Evolutionary conservation across 1,140 invertebrate species (phyloP), one percentile per base, ranked within the genome.

Genomic region (Drosophila rufa): DNA sequence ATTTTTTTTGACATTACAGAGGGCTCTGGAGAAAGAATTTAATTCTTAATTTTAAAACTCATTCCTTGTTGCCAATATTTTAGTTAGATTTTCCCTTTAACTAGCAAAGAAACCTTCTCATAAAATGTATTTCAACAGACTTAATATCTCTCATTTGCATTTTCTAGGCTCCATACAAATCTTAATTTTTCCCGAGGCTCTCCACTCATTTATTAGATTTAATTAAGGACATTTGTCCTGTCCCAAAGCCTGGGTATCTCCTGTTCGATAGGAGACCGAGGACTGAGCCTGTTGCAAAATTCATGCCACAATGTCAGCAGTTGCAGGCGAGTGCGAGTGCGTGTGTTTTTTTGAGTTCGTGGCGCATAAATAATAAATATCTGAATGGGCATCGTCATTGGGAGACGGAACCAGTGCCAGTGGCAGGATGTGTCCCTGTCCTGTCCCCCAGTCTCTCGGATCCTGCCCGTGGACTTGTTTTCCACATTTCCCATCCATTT

Each of bases 201-300:
- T 11, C 11, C 3, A 11, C 8, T 19, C 17, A 51, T 33, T 53
- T 36, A 36, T 11, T 38, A 0, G 3, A 9, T 11, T 55, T 38
- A 55, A 55, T 55, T 22, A 22, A 15, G 12, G 6, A 19, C 12
- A 36, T 22, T 19, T 36, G 11, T 6, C 14, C 27, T 6, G 5
- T 30, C 6, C 7, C 27, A 6, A 30, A 6, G 27, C 5, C 30
- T 9, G 14, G 15, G 42, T 62, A 66, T 36, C 30, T n/a, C 19
- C 14, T 45, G 36, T 65, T 71, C 59, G 51, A 62, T 74, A 5
- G 6, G 12, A 4, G 19, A 3, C 36, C 33, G 25, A 38, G 25
- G 25, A 25, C 45, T 65, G 4, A 27, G 75, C 69, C 78, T 80
- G 67, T 57, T 86, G 82, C 70, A 86, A 86, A 62, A 86, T 86